Evolutionary conservation across 2,113 vertebrate genomes (phyloP), one percentile per base, ranked within the genome.

Genomic region (Tichodroma muraria): DNA sequence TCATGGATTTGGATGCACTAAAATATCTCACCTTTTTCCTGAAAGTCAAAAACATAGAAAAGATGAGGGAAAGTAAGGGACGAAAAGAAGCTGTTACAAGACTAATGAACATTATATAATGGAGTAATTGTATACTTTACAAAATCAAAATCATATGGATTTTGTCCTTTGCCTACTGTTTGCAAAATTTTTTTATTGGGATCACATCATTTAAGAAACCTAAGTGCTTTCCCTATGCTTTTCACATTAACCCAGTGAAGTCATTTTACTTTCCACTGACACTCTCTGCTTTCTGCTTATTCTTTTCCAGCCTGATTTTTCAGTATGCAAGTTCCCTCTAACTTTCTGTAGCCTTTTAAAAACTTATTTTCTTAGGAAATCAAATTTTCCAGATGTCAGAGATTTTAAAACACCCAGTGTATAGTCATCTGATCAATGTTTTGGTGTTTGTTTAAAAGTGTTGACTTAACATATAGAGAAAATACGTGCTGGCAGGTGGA

Each of bases 61-160:
- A 79, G n/a, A 72, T 17, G 35, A 81, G 17, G 52, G 15, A 78
- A 85, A 84, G n/a, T 23, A 63, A 80, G 42, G 68, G 19, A 78
- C 11, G 19, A 94, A 88, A 72, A 90, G 85, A 88, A 96, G 54
- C 64, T 83, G 33, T 80, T 88, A 44, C 31, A 83, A 88, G 12
- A 37, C 20, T 81, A 81, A 92, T 75, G 61, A 87, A 72, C 4
- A 25, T 25, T 75, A 33, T 78, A 52, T 71, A 30, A 79, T 70
- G 75, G 84, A 94, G 42, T 84, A 40, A 86, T 75, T 75, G 60
- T 84, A 56, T 65, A 81, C 86, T 90, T 96, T 80, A 75, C 23
- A 86, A 90, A 94, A 93, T 84, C 59, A 90, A 90, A 89, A 84
- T 95, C 72, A 60, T 81, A 33, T 89, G 89, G 64, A 13, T 68